Percentiles rank a stretch among this genome's conserved stretches.
phyloP scores from a whole-genome alignment of 2,797 vertebrate genomes.

The Gymnocypris eckloni region DNA sequence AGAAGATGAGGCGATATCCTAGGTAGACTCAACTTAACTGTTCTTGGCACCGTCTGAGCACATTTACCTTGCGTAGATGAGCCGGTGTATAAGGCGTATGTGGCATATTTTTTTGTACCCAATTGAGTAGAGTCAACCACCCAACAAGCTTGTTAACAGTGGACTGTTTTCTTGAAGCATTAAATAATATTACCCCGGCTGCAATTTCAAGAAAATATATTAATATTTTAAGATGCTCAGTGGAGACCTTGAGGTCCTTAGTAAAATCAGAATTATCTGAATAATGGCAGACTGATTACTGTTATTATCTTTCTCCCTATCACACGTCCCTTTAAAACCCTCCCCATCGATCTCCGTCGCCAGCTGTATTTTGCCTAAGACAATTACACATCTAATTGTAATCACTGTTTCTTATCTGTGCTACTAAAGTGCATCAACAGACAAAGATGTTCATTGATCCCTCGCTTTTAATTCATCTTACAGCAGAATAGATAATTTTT shows the following conservation, averaged over 20 bases:
- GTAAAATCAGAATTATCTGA: constrained; percentile 64
- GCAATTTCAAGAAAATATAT: constrained; percentile 38
- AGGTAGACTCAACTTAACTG: constrained; percentile 18
- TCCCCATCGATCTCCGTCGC: constrained; percentile 47
- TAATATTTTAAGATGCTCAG: constrained; percentile 42
- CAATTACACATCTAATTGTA: constrained; percentile 61
- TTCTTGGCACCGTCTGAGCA: constrained; percentile 15
- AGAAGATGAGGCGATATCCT: constrained; percentile 24
- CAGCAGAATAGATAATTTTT: constrained; percentile 19
- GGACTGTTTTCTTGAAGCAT: constrained; percentile 33
- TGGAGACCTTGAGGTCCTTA: constrained; percentile 59
- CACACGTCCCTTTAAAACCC: constrained; percentile 50
- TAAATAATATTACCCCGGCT: constrained; percentile 48
- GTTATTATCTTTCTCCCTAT: constrained; percentile 59
- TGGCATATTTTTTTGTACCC: background rate
- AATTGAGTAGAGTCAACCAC: constrained; percentile 28
- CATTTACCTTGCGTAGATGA: constrained; percentile 20
- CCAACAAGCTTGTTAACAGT: constrained; percentile 49
- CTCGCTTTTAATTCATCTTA: constrained; percentile 53
- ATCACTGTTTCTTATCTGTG: constrained; percentile 57
- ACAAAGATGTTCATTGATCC: constrained; percentile 56
- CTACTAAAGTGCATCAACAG: constrained; percentile 53
- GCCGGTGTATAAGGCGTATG: background rate
- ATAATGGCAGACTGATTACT: constrained; percentile 68
- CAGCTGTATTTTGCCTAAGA: constrained; percentile 59